phyloP scores from a whole-genome alignment of 2,888 invertebrate species.

The Thereva nobilitata region DNA sequence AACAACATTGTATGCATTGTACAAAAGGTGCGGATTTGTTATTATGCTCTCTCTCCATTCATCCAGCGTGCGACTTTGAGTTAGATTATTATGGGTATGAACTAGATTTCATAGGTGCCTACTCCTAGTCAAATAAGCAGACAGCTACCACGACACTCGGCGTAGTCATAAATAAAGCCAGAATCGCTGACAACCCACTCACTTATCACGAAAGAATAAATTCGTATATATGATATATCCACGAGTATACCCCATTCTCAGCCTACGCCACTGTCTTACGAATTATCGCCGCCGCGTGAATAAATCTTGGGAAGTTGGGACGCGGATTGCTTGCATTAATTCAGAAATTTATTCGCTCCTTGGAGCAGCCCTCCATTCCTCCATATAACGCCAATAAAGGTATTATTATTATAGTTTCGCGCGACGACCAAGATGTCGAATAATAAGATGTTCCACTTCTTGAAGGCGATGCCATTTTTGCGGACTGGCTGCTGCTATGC shows the following conservation, averaged over 20 bases:
- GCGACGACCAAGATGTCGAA: neutral
- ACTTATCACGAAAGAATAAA: no score
- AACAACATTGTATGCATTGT: no score
- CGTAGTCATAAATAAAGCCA: no score
- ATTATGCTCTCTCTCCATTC: no score
- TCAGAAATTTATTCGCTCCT: slow-evolving; percentile 23
- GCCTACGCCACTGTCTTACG: slow-evolving; percentile 25
- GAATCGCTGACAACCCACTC: no score
- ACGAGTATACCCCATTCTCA: neutral
- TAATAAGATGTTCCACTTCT: slow-evolving; percentile 24
- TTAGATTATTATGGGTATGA: no score
- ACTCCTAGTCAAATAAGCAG: no score
- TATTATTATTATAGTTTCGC: neutral
- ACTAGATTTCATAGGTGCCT: no score
- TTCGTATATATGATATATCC: no score
- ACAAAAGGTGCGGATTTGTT: no score
- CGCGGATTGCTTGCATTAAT: neutral
- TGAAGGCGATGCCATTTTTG: slow-evolving; percentile 20
- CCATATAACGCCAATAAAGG: neutral
- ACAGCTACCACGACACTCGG: no score
- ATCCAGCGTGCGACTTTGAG: no score
- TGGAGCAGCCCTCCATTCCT: neutral
- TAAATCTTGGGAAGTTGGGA: slow-evolving; percentile 13
- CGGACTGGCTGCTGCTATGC: neutral
- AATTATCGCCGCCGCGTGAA: slow-evolving; percentile 5